Conservation (phyloP, 2,888 invertebrate species). For the Pyralis farinalis region DNA sequence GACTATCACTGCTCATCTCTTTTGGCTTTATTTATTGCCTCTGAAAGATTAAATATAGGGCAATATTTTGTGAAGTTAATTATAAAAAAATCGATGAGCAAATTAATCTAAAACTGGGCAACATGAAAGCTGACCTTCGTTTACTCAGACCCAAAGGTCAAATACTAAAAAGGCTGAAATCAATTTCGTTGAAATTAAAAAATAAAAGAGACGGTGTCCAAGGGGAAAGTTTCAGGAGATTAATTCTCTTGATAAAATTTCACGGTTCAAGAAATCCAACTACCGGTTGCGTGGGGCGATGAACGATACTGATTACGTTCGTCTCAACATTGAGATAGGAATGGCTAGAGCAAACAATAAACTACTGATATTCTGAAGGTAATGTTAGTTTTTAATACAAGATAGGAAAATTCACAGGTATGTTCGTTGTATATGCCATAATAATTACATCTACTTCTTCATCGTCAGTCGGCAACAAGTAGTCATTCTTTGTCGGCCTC, state of each 20-base stretch:
- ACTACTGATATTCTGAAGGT: no score
- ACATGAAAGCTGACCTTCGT: conserved; percentile 20
- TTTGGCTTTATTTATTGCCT: no score
- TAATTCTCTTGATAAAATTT: conserved; percentile 81
- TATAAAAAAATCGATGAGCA: no score
- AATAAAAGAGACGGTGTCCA: conserved; percentile 59
- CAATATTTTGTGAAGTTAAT: no score
- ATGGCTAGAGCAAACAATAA: neutral
- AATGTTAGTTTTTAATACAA: no score
- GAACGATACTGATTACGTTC: conserved; percentile 76
- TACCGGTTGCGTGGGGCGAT: conserved; percentile 79
- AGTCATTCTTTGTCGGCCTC: no score
- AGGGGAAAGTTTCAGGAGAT: conserved; percentile 73
- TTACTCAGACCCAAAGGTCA: conserved; percentile 20
- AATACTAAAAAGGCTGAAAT: conserved; percentile 41
- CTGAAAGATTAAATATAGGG: no score
- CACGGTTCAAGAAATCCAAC: conserved; percentile 80
- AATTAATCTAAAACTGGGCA: conserved; percentile 10
- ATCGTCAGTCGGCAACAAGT: no score
- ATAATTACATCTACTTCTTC: no score
- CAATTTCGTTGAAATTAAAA: conserved; percentile 63
- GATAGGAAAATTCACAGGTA: no score
- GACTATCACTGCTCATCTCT: no score
- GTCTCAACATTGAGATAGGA: conserved; percentile 39
- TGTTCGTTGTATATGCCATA: no score